Conservation (phyloP, 2,888 invertebrate genomes). For the Onthophagus sagittarius region DNA sequence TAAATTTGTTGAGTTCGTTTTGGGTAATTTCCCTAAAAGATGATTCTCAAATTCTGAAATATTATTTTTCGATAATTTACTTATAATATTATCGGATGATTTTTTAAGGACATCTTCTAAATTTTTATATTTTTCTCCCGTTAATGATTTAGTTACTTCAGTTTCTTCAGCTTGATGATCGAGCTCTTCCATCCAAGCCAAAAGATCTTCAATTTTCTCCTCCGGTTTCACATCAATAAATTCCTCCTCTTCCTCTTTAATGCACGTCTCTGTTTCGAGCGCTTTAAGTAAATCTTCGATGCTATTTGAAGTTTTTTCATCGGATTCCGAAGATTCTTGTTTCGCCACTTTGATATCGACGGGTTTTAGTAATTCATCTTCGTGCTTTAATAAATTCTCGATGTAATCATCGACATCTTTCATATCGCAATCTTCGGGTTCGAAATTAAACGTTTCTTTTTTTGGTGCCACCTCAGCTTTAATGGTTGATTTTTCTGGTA, state of each 20-base stretch:
- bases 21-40: constrained; percentile 38
- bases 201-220: constrained; percentile 46
- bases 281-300: constrained; percentile 48
- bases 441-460: constrained; percentile 43
- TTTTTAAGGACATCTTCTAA: constrained; percentile 42
- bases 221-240: constrained; percentile 31
- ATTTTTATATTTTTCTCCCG: constrained; percentile 46
- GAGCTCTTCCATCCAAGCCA: constrained; percentile 47
- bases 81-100: constrained; percentile 39
- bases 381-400: constrained; percentile 44
- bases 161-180: constrained; percentile 41
- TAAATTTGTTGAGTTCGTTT: constrained; percentile 25
- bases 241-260: constrained; percentile 25
- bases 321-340: constrained; percentile 29
- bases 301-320: constrained; percentile 41
- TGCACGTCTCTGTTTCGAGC: constrained; percentile 42
- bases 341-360: constrained; percentile 33
- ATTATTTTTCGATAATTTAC: constrained; percentile 45
- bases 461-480: constrained; percentile 19
- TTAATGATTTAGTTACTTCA: constrained; percentile 41
- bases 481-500: constrained; percentile 36
- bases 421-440: constrained; percentile 45
- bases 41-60: constrained; percentile 45
- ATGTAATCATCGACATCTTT: constrained; percentile 46
- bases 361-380: constrained; percentile 46